Base-by-base conservation (phyloP, 92 coral and sea anemone species). In the Siderastrea siderea region DNA sequence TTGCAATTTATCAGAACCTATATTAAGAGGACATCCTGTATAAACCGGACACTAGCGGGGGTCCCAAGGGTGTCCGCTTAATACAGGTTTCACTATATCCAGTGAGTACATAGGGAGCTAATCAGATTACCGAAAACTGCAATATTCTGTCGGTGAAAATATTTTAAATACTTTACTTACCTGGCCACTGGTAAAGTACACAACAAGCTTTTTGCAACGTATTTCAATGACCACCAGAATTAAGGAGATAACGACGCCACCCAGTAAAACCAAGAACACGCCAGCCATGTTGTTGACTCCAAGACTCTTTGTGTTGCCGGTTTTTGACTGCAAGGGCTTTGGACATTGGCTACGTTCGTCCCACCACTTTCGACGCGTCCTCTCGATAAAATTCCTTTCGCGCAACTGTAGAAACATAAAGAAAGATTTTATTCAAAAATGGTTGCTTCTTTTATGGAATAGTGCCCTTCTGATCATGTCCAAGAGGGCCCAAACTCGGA, bases 211-310 rank as follows among this genome's bases (percentile, higher is more conserved):
- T 84, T 95, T 92, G 85, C 94, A 98, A 74, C 92, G 93, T 77
- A 95, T 92, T 84, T 98, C 99, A 26, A 98, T 87, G 80, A 92
- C 78, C 15, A 98, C 75, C 57, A 98, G 79, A 19, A 98, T 62
- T 48, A 95, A 74, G 0, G 98, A 86, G 50, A 91, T 53, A 0
- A 90, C 84, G 1, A 96, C 96, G 7, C 99, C 99, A 38, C 98
- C 98, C 57, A 90, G 75, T 71, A 98, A 91, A 11, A 98, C 90
- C 54, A 98, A 75, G 79, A 98, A 98, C 4, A 95, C 99, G 1
- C 99, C 99, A 3, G 98, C 99, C 93, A 98, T 90, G 94, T 93
- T 98, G 86, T 98, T 68, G 55, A 98, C 78, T 5, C 88, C 98
- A 7, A 98, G 94, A 47, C 98, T 92, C 47, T 89, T 80, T 16